Evolutionary conservation across 2,797 vertebrate genomes (phyloP), one percentile per base, ranked within the genome.

Genomic region (Acanthurus tractus): DNA sequence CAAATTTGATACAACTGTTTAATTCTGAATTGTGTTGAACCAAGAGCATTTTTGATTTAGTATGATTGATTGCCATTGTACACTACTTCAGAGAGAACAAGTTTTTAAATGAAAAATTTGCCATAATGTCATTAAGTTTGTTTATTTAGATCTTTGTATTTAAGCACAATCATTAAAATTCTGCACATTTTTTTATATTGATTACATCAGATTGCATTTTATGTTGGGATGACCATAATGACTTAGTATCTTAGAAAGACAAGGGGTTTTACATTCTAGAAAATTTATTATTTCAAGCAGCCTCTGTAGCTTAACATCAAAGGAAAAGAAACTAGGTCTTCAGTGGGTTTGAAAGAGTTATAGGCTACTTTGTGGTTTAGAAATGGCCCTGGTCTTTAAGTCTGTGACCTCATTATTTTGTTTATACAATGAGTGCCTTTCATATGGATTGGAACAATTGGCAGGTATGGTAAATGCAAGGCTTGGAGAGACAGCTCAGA

Each of bases 91-190:
- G 34, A 50, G 2, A 74, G 68, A 83, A 79, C 8, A 78, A 0
- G 23, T 54, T 71, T 79, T 79, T 68, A 42, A 80, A 74, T n/a
- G 3, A 63, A 84, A 34, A 10, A 74, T 73, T 84, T 90, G 90
- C 91, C 90, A 93, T 91, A 89, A 81, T 82, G 61, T 64, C 44
- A 61, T 76, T 57, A 15, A 58, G 61, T 70, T 29, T 79, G 34
- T 73, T 63, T 69, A 11, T 88, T 86, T 67, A 44, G 48, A 55
- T 46, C 22, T 74, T 76, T 80, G 25, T 73, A 57, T 65, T 38
- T 7, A 63, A 40, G 45, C 9, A 49, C 54, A 10, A 52, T n/a
- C 69, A 25, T 42, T 69, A 45, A 66, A 74, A 61, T 9, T 61
- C 14, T 76, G 18, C 42, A 73, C 36, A 81, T 10, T 63, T 76